phyloP scores from a whole-genome alignment of 2,797 vertebrate species.

The Chromobotia macracanthus region DNA sequence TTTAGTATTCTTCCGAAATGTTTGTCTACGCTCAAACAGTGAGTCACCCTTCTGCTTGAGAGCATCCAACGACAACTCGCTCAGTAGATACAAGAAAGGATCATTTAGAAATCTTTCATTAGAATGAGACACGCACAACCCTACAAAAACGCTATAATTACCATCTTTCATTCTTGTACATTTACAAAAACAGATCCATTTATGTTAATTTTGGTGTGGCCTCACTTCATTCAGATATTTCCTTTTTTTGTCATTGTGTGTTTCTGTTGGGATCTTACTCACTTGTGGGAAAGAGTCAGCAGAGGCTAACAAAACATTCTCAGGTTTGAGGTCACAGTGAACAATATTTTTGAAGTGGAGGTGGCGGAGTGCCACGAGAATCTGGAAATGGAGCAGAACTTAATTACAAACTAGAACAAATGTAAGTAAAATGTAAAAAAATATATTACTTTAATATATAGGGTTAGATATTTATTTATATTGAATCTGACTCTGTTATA shows the following conservation, averaged over 20 bases:
- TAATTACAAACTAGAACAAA: neutral
- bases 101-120: slow-evolving; percentile 64
- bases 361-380: slow-evolving; percentile 92
- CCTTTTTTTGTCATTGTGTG: slow-evolving; percentile 29
- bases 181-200: slow-evolving; percentile 59
- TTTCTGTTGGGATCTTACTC: slow-evolving; percentile 60
- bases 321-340: slow-evolving; percentile 97
- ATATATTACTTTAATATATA: neutral
- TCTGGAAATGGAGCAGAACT: slow-evolving; percentile 71
- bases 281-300: slow-evolving; percentile 94
- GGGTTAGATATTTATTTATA: neutral
- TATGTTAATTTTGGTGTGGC: slow-evolving; percentile 53
- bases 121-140: slow-evolving; percentile 51
- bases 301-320: slow-evolving; percentile 92
- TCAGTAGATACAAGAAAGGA: slow-evolving; percentile 53
- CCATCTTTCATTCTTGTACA: slow-evolving; percentile 56
- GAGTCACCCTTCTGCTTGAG: slow-evolving; percentile 57
- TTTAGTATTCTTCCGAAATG: slow-evolving; percentile 56
- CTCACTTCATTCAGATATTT: slow-evolving; percentile 41
- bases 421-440: neutral
- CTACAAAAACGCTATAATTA: slow-evolving; percentile 57
- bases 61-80: slow-evolving; percentile 51
- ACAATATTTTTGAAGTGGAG: slow-evolving; percentile 99
- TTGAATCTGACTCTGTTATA: slow-evolving; percentile 18
- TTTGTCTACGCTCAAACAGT: slow-evolving; percentile 59